Conservation (phyloP, 2,797 vertebrate species). For the Emydoidea blandingii region DNA sequence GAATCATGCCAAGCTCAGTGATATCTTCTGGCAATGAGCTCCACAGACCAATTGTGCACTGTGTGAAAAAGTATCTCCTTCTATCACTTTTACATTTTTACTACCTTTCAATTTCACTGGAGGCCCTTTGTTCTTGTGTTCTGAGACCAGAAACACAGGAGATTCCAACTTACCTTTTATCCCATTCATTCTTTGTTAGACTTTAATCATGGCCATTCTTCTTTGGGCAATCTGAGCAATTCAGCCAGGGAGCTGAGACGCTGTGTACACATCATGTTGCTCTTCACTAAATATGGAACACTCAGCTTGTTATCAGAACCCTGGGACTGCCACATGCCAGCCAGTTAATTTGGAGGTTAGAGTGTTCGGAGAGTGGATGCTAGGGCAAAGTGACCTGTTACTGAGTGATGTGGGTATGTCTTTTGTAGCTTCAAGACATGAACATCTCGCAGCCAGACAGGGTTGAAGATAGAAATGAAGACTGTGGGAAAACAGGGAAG, state of each 20-base stretch:
- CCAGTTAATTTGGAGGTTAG: neutral
- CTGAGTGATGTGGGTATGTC: neutral
- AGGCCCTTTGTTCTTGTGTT: neutral
- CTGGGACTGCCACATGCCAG: neutral
- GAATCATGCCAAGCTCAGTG: neutral
- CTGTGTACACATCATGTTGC: neutral
- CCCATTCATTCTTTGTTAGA: neutral
- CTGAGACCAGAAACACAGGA: neutral
- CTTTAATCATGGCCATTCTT: neutral
- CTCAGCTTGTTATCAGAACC: constrained; percentile 1
- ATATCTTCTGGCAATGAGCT: neutral
- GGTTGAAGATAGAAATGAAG: neutral
- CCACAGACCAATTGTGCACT: neutral
- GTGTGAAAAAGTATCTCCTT: neutral
- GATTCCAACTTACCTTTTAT: neutral
- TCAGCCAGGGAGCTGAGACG: neutral
- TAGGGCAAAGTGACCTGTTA: neutral
- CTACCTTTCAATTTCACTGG: neutral
- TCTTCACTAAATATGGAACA: neutral
- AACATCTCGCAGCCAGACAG: neutral
- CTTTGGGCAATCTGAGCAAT: neutral
- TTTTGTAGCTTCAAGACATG: neutral
- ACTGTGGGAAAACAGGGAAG: neutral
- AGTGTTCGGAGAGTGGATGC: neutral
- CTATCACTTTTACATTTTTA: neutral